Evolutionary conservation across 1,140 invertebrate species (phyloP), one percentile per base, ranked within the genome.

Genomic region (Formica selysi): DNA sequence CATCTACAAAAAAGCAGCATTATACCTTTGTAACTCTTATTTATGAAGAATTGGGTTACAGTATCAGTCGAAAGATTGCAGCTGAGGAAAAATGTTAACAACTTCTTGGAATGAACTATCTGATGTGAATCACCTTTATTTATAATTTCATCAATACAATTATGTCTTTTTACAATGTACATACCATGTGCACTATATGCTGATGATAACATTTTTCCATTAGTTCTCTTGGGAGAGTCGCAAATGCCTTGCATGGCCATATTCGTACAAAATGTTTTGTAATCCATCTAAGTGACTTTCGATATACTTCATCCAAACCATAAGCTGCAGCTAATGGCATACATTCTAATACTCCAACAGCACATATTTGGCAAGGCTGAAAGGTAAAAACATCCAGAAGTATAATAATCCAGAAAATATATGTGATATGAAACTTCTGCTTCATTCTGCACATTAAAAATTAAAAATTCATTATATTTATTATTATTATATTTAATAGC

Each of bases 221-320:
- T 0, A 98, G 95, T 91, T 98, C 97, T 44, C 97, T 96, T 0
- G 98, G 97, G 64, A 98, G 93, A 80, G 96, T 96, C 0, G 97
- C 97, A 94, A 99, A 98, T 26, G 97, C 96, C 90, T 98, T 97
- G 0, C 97, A 98, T 0, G 98, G 97, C 98, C 98, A 99, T 38
- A 98, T 97, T 91, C 97, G 96, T 10, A 97, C 96, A 92, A 98
- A 98, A 94, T 98, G 96, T 89, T 97, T 97, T 1, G 97, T 98
- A 8, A 98, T 97, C 98, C 98, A 98, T 83, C 96, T 96, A 22
- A 98, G 93, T 92, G 97, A 98, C 94, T 97, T 98, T 76, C 97
- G 96, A 93, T 98, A 97, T 1, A 99, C 95, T 93, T 98, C 98
- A 91, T 98, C 97, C n/a, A 98, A 95, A 5, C 97, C 97, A 93